Conservation (phyloP, 2,113 vertebrate genomes). For the Cyphomyrus plagiostoma region DNA sequence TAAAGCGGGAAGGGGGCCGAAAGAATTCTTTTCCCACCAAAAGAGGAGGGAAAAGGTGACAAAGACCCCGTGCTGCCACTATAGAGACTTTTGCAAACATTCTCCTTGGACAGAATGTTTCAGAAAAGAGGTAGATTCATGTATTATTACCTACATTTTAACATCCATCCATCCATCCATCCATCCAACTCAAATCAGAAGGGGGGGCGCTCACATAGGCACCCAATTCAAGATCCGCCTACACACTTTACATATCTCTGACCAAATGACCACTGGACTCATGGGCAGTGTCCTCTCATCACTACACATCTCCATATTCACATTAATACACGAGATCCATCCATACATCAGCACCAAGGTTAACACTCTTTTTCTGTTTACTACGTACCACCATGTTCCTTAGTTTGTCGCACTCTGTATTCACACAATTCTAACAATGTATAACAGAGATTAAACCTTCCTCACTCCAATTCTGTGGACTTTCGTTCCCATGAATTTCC, state of each 20-base stretch:
- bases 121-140: not conserved
- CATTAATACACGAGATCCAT: not conserved
- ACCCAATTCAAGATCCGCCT: too few species aligned
- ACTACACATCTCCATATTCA: too few species aligned
- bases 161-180: not conserved
- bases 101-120: not conserved
- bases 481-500: not conserved
- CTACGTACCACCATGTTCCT: not conserved
- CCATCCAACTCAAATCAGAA: not conserved
- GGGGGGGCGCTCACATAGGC: too few species aligned
- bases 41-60: not conserved
- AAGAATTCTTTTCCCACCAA: not conserved
- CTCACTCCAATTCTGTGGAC: not conserved
- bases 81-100: not conserved
- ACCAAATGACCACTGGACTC: too few species aligned
- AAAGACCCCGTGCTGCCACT: not conserved
- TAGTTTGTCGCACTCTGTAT: not conserved
- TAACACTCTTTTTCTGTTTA: not conserved
- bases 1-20: not conserved
- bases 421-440: too few species aligned
- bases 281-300: too few species aligned
- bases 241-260: too few species aligned
- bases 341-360: not conserved
- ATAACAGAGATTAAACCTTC: not conserved
- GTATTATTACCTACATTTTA: not conserved